Evolutionary conservation across 2,113 vertebrate genomes (phyloP).

Genomic region (Toxotes jaculatrix): DNA sequence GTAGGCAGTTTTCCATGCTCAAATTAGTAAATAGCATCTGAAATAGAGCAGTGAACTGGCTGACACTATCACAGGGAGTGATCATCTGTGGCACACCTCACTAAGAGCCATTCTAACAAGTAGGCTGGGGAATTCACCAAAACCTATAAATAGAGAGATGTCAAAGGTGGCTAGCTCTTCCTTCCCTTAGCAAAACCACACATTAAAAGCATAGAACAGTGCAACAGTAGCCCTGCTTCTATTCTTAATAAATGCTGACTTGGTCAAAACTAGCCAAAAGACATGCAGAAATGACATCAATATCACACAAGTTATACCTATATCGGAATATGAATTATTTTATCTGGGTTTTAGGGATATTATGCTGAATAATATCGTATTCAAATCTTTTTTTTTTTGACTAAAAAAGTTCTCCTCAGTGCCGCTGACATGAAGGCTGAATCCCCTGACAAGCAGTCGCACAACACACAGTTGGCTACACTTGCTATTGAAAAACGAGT

Average conservation of each 20-base stretch:
- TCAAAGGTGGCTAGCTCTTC: not conserved
- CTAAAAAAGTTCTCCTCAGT: not conserved
- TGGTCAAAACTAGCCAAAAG: not conserved
- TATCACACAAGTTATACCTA: not conserved
- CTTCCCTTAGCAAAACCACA: constrained; percentile 15
- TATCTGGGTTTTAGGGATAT: not conserved
- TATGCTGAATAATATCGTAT: not conserved
- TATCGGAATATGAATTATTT: not conserved
- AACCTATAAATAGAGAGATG: constrained; percentile 48
- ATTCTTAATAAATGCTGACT: not conserved
- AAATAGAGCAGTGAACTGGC: constrained; percentile 38
- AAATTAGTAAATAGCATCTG: not conserved
- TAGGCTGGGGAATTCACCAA: constrained; percentile 40
- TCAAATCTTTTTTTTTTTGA: not conserved
- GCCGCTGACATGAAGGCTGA: constrained; percentile 7
- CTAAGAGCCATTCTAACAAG: constrained; percentile 49
- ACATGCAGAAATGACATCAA: not conserved
- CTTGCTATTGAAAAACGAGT: constrained; percentile 74
- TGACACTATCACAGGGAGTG: constrained; percentile 29
- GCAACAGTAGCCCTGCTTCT: not conserved
- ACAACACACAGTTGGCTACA: constrained; percentile 21
- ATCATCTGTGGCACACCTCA: constrained; percentile 45
- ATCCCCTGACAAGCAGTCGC: constrained; percentile 43
- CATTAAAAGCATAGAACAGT: not conserved
- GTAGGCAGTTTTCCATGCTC: not conserved